A percentile compares a stretch with the other conserved stretches of the same genome.
Evolutionary conservation across 2,888 invertebrate species (phyloP).

Genomic region (Unio delphinus): DNA sequence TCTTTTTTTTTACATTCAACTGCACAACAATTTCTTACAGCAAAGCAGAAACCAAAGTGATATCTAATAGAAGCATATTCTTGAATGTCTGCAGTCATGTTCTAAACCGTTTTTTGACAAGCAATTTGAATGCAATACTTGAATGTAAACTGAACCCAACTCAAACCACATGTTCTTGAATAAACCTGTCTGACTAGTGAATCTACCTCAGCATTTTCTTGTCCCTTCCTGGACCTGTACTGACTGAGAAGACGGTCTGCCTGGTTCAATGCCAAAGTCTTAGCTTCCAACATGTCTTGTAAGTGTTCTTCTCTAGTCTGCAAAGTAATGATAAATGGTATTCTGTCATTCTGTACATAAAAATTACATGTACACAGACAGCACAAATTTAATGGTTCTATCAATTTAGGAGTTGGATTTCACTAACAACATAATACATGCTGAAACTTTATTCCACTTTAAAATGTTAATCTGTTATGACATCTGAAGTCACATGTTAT

Average conservation of each 20-base stretch:
- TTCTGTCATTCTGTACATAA: too few species aligned
- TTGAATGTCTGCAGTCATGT: neutral
- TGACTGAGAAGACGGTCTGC: conserved; percentile 69
- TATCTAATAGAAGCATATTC: too few species aligned
- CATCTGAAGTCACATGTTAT: too few species aligned
- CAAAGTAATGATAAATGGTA: neutral
- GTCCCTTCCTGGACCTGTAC: conserved; percentile 61
- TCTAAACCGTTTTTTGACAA: neutral
- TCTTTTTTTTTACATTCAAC: neutral
- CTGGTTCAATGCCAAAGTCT: conserved; percentile 68
- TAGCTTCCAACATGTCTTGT: conserved; percentile 69
- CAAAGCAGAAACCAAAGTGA: too few species aligned
- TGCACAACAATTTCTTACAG: neutral
- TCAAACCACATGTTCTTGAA: neutral
- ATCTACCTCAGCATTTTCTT: conserved; percentile 65
- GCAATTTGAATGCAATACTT: too few species aligned
- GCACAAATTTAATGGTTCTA: too few species aligned
- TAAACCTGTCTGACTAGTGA: neutral
- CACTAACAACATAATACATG: too few species aligned
- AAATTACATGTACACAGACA: too few species aligned
- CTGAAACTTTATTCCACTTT: too few species aligned
- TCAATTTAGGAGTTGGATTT: too few species aligned
- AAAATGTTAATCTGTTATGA: too few species aligned
- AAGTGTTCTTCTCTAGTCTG: conserved; percentile 69
- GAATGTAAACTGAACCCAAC: neutral